These are phyloP conservation scores for Tenthredo notha DNA, from an alignment of 2,888 invertebrate genomes.

Conservation along the genomic window DNA sequence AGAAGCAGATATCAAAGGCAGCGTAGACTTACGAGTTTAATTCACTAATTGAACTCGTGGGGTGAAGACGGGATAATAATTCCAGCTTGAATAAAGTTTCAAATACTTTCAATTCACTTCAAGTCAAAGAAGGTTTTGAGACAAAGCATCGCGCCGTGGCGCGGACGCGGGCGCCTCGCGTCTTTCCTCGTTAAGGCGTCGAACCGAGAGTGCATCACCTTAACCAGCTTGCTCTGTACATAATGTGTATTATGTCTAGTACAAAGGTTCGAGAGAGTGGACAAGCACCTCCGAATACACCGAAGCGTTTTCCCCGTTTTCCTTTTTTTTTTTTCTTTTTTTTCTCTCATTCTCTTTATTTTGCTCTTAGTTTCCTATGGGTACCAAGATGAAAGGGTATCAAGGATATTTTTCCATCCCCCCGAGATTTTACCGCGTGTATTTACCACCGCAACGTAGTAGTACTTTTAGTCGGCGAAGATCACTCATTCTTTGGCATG, in stretches of 20 bases:
- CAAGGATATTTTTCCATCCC: constrained; percentile 17
- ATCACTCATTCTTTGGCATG: constrained; percentile 51
- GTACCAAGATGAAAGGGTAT: constrained; percentile 24
- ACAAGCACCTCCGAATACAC: constrained; percentile 17
- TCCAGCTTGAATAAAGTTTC: constrained; percentile 61
- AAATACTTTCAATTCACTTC: constrained; percentile 62
- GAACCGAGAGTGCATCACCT: constrained; percentile 44
- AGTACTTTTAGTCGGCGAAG: constrained; percentile 44
- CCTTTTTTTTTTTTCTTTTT: background rate
- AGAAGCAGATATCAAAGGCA: constrained; percentile 61
- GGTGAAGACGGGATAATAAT: constrained; percentile 58
- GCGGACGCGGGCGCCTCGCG: background rate
- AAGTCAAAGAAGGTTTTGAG: constrained; percentile 45
- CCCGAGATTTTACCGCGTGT: background rate
- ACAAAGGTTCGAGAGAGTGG: constrained; percentile 18
- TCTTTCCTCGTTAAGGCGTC: constrained; percentile 30
- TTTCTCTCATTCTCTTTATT: background rate
- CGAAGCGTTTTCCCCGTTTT: background rate
- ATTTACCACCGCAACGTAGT: constrained; percentile 23
- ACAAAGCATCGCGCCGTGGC: constrained; percentile 15
- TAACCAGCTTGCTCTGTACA: constrained; percentile 30
- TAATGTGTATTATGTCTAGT: constrained; percentile 4
- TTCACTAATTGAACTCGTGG: constrained; percentile 66
- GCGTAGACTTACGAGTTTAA: constrained; percentile 63
- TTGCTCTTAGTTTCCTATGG: background rate